A percentile compares a stretch with the other conserved stretches of the same genome.
These are phyloP conservation scores for Galaxea fascicularis DNA, from an alignment of 92 coral and sea anemone genomes.

Conservation along the genomic window DNA sequence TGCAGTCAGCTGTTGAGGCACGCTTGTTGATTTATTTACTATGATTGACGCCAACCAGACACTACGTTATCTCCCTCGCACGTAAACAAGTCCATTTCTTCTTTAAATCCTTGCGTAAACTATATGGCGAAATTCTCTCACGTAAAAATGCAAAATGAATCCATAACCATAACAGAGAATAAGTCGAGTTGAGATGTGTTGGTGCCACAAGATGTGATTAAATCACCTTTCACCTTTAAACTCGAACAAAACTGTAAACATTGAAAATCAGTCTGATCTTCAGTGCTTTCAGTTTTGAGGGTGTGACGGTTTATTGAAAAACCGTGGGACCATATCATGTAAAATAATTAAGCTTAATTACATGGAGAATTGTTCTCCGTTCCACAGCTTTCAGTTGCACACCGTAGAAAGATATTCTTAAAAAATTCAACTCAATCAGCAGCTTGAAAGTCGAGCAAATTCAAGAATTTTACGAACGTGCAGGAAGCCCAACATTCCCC, in stretches of 20 bases:
- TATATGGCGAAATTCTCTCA: background rate
- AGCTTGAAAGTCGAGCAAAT: background rate
- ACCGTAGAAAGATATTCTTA: background rate
- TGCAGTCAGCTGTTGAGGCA: background rate
- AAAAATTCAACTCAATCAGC: background rate
- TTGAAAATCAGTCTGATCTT: background rate
- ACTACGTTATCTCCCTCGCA: background rate
- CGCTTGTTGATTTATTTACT: conserved; percentile 19
- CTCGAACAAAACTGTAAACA: background rate
- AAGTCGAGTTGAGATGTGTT: background rate
- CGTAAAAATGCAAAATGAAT: background rate
- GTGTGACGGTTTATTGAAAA: conserved; percentile 10
- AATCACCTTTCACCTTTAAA: conserved; percentile 29
- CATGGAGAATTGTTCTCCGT: background rate
- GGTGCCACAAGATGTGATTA: background rate
- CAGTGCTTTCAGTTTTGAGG: no score
- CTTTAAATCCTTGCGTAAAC: background rate
- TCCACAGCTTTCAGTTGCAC: background rate
- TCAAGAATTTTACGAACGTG: background rate
- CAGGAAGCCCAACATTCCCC: background rate
- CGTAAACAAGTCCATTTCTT: background rate
- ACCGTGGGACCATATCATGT: background rate
- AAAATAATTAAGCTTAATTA: no score
- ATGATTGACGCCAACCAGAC: background rate
- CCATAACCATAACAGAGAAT: background rate